Evolutionary conservation across 2,888 invertebrate species (phyloP), one percentile per base, ranked within the genome.

Genomic region (Caenorhabditis sp.): DNA sequence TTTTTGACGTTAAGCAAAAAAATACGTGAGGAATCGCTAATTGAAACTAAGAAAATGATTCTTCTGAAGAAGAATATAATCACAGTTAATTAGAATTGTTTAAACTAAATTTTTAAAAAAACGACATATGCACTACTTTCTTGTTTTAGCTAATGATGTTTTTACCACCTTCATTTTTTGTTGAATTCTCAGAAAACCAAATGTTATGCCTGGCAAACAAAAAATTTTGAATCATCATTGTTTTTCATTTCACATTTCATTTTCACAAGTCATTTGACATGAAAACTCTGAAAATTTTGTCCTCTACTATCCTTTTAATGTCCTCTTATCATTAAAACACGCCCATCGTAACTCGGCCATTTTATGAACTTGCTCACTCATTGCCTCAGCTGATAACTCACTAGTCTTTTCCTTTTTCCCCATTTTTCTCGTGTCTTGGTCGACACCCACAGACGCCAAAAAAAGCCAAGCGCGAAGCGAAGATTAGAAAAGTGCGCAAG

Each of bases 311-410:
- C 18, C 22, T 24, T 18, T 13, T 40, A 40, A 71, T 51, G 64
- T 64, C 47, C 44, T 62, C 44, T 64, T 55, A 32, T 44, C 55
- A 62, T 13, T 32, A 47, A 55, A 53, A 13, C n/a, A 70, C 70
- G 61, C 70, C 70, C 40, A 44, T 35, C 28, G 32, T 62, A 62
- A 64, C n/a, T 56, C 56, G 56, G 22, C 32, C 24, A 20, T 35
- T 56, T 64, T 58, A 72, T 56, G 58, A 72, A 72, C 64, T 72
- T 64, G 53, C 61, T 62, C 62, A 40, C 40, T 40, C 40, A 40
- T 13, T 40, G 11, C 32, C 53, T 62, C 71, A 71, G 71, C 70
- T 70, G 70, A 70, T 70, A 61, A 70, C 51, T 69, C 32, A 58
- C 56, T 69, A 37, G 24, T 50, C n/a, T 50, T 22, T 64, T 37